These are phyloP conservation scores for Diorhabda elongata DNA, from an alignment of 1,140 invertebrate genomes.

Conservation along the genomic window DNA sequence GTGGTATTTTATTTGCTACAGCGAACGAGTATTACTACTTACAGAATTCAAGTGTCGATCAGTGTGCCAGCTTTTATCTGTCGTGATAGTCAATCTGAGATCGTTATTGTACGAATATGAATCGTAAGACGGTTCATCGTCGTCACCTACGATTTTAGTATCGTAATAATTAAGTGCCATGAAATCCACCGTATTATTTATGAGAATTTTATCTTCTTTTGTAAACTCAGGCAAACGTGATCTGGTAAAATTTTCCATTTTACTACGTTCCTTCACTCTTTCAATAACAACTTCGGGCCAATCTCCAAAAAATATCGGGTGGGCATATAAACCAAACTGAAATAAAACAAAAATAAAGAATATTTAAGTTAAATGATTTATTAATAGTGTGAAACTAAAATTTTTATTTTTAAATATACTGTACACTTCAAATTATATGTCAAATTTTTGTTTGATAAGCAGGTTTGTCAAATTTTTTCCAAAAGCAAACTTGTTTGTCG, in stretches of 20 bases:
- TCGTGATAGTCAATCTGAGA: neutral
- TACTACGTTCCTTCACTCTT: neutral
- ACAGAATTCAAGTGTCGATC: neutral
- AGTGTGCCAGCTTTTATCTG: neutral
- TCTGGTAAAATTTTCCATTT: neutral
- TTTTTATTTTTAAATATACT: too few species aligned
- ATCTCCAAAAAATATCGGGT: conserved; percentile 9
- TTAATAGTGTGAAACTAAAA: too few species aligned
- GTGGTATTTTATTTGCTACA: too few species aligned
- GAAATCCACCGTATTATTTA: conserved; percentile 4
- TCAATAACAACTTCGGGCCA: conserved; percentile 4
- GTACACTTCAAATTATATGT: too few species aligned
- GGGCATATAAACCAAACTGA: conserved; percentile 13
- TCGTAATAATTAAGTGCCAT: conserved; percentile 10
- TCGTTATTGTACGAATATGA: neutral
- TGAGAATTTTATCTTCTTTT: neutral
- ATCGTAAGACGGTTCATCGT: neutral
- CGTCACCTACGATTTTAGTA: neutral
- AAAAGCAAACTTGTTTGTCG: too few species aligned
- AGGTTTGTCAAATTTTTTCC: too few species aligned
- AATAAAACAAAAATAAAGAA: neutral
- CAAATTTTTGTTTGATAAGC: too few species aligned
- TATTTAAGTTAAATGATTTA: too few species aligned
- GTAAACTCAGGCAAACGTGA: neutral
- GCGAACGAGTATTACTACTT: neutral